phyloP scores from a whole-genome alignment of 2,113 vertebrate species.

The Oreochromis niloticus region DNA sequence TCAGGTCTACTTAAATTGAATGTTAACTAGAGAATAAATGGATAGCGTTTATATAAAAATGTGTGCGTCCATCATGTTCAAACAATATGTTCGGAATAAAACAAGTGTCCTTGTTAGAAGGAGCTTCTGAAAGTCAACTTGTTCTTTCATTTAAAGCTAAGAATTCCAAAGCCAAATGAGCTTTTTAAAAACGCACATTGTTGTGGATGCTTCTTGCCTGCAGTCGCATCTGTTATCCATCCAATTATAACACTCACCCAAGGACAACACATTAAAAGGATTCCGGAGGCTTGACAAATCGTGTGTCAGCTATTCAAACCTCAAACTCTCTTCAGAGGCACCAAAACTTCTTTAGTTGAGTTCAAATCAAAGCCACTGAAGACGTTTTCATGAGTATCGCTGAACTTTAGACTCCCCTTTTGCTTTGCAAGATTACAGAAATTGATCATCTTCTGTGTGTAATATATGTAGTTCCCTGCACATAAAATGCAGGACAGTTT shows the following conservation, averaged over 20 bases:
- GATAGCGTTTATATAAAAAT: background rate
- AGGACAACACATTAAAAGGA: conserved; percentile 49
- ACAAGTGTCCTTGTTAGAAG: background rate
- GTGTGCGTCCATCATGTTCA: background rate
- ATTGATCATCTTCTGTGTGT: background rate
- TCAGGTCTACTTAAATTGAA: background rate
- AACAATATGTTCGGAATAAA: background rate
- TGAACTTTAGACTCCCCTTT: background rate
- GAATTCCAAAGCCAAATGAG: background rate
- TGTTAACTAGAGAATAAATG: background rate
- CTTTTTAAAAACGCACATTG: background rate
- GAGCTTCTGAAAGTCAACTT: background rate
- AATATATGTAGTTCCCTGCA: background rate
- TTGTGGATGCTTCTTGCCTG: conserved; percentile 3
- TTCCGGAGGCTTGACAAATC: conserved; percentile 27
- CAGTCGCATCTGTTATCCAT: conserved; percentile 29
- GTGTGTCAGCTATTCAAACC: conserved; percentile 12
- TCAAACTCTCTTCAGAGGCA: background rate
- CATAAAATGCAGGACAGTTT: background rate
- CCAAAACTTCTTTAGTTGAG: background rate
- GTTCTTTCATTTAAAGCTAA: background rate
- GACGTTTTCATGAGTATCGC: background rate
- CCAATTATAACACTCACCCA: conserved; percentile 42
- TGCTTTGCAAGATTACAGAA: background rate
- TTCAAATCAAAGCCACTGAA: background rate